Conservation (phyloP, 2,888 invertebrate species). For the Leucophenga montana region DNA sequence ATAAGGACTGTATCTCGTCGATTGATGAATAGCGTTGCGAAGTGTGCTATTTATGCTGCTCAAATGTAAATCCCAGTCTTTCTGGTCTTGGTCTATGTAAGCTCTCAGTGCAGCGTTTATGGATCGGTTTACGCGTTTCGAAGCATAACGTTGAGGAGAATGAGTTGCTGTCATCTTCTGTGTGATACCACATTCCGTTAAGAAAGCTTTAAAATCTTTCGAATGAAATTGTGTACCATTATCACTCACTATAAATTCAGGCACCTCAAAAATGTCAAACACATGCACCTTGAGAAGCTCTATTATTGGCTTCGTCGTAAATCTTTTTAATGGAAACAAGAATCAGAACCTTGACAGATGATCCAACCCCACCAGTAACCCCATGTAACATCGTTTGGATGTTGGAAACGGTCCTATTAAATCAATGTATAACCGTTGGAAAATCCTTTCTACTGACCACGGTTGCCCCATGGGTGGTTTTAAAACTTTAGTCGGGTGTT, state of each 20-base stretch:
- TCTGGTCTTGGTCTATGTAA: neutral
- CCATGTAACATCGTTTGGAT: slow-evolving; percentile 1
- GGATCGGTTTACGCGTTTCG: slow-evolving; percentile 5
- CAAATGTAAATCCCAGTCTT: neutral
- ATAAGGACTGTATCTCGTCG: neutral
- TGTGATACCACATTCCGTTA: neutral
- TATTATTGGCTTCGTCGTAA: neutral
- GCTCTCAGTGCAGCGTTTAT: slow-evolving; percentile 12
- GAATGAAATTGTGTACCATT: slow-evolving; percentile 21
- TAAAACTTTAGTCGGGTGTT: too few species aligned
- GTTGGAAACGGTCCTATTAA: slow-evolving; percentile 29
- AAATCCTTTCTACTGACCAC: too few species aligned
- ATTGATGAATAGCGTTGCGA: neutral
- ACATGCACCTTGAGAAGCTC: neutral
- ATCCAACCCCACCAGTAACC: slow-evolving; percentile 7
- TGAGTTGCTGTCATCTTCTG: neutral
- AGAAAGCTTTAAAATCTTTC: slow-evolving; percentile 5
- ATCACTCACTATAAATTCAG: neutral
- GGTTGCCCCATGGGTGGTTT: too few species aligned
- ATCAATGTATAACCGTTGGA: slow-evolving; percentile 22
- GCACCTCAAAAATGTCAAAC: slow-evolving; percentile 11
- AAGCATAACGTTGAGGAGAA: slow-evolving; percentile 3
- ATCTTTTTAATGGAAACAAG: slow-evolving; percentile 5
- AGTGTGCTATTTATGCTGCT: slow-evolving; percentile 5
- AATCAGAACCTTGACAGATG: slow-evolving; percentile 31